Evolutionary conservation across 2,797 vertebrate species (phyloP).

Genomic region (Enteromius thamalakanensis): DNA sequence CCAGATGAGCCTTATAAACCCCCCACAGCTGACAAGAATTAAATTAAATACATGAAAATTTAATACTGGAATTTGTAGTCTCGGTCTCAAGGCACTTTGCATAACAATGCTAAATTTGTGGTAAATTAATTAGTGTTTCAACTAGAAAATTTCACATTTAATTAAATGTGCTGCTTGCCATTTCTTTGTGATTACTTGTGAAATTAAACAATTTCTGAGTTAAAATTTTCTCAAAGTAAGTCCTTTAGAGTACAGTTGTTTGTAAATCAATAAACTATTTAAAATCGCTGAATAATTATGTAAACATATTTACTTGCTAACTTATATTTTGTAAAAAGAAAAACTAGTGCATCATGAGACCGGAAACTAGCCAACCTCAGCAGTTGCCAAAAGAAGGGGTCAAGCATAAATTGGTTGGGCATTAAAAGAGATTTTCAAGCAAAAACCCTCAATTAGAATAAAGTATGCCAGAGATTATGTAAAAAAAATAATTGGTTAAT

Average conservation of each 20-base stretch:
- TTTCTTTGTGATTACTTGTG: not conserved
- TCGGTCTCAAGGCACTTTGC: not conserved
- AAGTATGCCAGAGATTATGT: slow-evolving; percentile 7
- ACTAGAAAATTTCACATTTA: not conserved
- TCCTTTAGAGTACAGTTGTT: too few species aligned
- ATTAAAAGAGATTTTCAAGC: not conserved
- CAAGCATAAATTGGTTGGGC: not conserved
- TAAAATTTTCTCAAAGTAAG: not conserved
- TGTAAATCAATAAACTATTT: too few species aligned
- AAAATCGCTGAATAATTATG: not conserved
- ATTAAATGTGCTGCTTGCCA: not conserved
- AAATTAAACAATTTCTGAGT: not conserved
- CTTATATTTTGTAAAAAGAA: not conserved
- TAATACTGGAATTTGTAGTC: not conserved
- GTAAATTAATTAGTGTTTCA: not conserved
- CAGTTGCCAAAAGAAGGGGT: not conserved
- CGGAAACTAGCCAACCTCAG: not conserved
- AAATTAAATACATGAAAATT: not conserved
- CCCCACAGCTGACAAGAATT: not conserved
- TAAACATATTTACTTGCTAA: not conserved
- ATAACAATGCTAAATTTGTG: not conserved
- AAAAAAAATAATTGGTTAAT: slow-evolving; percentile 10
- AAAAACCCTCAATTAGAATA: not conserved
- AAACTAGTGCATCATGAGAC: not conserved
- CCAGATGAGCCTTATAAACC: not conserved